Conservation (phyloP, 2,797 vertebrate species). For the Schizopygopsis malacanthus region DNA sequence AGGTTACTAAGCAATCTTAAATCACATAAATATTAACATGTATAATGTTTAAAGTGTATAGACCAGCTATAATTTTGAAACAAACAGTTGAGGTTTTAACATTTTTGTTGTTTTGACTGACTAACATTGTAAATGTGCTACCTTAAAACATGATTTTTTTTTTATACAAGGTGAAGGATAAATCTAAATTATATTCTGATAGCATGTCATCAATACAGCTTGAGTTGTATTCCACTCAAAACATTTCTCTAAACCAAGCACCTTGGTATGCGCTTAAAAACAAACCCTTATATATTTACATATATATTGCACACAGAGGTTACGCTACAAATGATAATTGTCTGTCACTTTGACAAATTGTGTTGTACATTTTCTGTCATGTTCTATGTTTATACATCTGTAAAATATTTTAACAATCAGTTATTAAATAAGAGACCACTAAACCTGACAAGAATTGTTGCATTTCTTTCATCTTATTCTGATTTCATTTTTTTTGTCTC, state of each 20-base stretch:
- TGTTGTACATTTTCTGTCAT: background rate
- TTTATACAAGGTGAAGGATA: background rate
- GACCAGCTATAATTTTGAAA: background rate
- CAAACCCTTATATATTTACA: conserved; percentile 1
- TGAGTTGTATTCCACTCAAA: background rate
- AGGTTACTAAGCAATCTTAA: background rate
- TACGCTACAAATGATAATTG: background rate
- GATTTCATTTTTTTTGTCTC: background rate
- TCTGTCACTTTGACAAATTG: conserved; percentile 2
- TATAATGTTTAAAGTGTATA: background rate
- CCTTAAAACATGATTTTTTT: background rate
- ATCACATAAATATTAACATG: background rate
- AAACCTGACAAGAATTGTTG: background rate
- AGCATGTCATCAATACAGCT: background rate
- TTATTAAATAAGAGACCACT: background rate
- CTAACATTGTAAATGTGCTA: background rate
- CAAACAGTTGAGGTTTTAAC: background rate
- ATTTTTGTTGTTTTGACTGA: background rate
- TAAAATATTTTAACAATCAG: conserved; percentile 1
- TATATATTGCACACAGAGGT: conserved; percentile 17
- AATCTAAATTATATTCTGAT: background rate
- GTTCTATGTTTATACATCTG: background rate
- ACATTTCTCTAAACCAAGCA: background rate
- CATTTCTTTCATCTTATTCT: background rate
- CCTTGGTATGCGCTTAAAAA: background rate